Base-by-base conservation (phyloP, 1,140 invertebrate species). In the Drosophila orosa region DNA sequence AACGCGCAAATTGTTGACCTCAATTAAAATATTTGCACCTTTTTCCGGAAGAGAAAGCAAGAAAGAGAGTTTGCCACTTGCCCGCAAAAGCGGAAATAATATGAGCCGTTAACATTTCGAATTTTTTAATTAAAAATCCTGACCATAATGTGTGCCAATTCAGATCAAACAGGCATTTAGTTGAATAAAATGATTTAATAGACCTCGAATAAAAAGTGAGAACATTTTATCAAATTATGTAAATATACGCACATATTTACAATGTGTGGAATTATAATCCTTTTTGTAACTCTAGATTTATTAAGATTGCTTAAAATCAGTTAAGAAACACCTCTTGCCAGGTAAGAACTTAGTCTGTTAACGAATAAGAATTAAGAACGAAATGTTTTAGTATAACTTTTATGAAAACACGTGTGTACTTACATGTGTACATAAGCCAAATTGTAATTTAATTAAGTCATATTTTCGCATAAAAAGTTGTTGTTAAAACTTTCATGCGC, bases 21-120 rank as follows among this genome's bases (percentile, higher is more conserved):
- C 75, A 83, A 83, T 83, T 75, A 83, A 78, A 78, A 83, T 69
- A 78, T 83, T 78, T 82, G 13, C 59, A 25, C 50, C 19, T n/a
- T 29, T 31, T 24, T 24, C n/a, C 15, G 25, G 44, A 15, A n/a
- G 19, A 40, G 35, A 9, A 40, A 31, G 33, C 57, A 13, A 22
- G 48, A 33, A 22, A 52, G 29, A 13, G 48, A 31, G 12, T 31
- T 22, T 33, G 17, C 48, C 48, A 52, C 12, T 52, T 52, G 48
- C 17, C 13, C 48, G 22, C 29, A 33, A 52, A 48, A 13, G 44
- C 44, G 15, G 52, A 65, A 29, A 35, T 54, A 45, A 63, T 47
- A 65, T 75, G 48, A 65, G 63, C 77, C 24, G 72, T 80, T 80
- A 72, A 80, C 72, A 76, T 80, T 80, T 80, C 52, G 71, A 29